Conservation (phyloP, 2,888 invertebrate genomes). For the Idaea aversata region DNA sequence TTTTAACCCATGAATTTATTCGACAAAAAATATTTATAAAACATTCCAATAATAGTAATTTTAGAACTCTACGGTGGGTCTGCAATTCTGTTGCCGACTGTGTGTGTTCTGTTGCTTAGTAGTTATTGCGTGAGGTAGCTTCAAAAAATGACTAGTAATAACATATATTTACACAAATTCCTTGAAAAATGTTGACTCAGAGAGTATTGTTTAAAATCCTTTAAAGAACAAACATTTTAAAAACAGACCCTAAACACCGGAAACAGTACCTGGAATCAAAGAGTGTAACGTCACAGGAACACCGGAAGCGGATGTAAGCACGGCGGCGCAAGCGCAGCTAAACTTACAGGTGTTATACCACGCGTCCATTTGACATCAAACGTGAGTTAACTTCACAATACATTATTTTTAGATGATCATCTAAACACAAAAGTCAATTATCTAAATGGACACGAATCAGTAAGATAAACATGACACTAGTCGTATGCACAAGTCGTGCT, state of each 20-base stretch:
- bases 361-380: constrained; percentile 46
- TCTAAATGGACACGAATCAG: background rate
- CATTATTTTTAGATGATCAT: background rate
- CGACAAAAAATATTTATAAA: too few species aligned
- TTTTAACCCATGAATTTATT: too few species aligned
- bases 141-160: too few species aligned
- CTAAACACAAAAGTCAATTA: background rate
- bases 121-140: too few species aligned
- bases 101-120: too few species aligned
- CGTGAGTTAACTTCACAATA: constrained; percentile 35
- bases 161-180: too few species aligned
- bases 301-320: constrained; percentile 71
- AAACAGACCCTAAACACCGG: constrained; percentile 22
- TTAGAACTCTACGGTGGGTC: too few species aligned
- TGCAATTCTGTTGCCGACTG: too few species aligned
- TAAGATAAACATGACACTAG: background rate
- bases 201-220: background rate
- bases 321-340: constrained; percentile 41
- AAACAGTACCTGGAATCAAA: constrained; percentile 44
- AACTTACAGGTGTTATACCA: constrained; percentile 53
- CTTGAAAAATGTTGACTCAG: background rate
- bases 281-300: constrained; percentile 52
- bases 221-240: background rate
- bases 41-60: too few species aligned
- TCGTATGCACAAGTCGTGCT: background rate